Conservation (phyloP, 2,888 invertebrate genomes). For the Polymixis flavicincta region DNA sequence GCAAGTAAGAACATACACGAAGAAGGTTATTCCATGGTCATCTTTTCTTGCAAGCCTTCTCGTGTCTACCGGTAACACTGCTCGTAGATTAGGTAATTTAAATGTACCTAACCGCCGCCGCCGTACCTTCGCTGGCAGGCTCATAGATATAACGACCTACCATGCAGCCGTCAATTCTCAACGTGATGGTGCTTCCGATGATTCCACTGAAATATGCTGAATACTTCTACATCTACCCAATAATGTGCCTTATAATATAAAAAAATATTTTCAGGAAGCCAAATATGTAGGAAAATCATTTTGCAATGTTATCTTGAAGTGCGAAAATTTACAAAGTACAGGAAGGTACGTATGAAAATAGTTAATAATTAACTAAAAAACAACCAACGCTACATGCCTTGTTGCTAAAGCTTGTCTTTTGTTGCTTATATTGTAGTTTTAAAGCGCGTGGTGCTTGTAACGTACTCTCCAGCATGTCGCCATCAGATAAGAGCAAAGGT, state of each 20-base stretch:
- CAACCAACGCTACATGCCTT: neutral
- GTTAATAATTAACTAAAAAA: neutral
- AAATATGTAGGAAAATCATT: constrained; percentile 89
- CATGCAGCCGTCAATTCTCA: neutral
- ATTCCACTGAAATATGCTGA: neutral
- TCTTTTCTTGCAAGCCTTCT: constrained; percentile 1
- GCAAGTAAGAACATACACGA: neutral
- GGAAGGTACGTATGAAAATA: constrained; percentile 91
- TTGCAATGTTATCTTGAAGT: constrained; percentile 92
- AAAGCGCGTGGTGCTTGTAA: constrained; percentile 79
- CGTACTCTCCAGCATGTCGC: constrained; percentile 68
- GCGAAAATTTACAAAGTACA: constrained; percentile 95
- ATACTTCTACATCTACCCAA: neutral
- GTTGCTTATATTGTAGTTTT: constrained; percentile 65
- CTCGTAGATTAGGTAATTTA: neutral
- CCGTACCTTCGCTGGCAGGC: neutral
- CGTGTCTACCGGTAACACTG: neutral
- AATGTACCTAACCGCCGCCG: neutral
- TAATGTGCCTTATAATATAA: neutral
- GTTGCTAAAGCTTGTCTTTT: neutral
- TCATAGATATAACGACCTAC: neutral
- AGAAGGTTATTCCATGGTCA: neutral
- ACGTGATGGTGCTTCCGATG: neutral
- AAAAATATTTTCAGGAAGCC: constrained; percentile 70
- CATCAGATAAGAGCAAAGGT: constrained; percentile 73